Conservation (phyloP, 1,140 invertebrate species). For the Saccostrea cuccullata region DNA sequence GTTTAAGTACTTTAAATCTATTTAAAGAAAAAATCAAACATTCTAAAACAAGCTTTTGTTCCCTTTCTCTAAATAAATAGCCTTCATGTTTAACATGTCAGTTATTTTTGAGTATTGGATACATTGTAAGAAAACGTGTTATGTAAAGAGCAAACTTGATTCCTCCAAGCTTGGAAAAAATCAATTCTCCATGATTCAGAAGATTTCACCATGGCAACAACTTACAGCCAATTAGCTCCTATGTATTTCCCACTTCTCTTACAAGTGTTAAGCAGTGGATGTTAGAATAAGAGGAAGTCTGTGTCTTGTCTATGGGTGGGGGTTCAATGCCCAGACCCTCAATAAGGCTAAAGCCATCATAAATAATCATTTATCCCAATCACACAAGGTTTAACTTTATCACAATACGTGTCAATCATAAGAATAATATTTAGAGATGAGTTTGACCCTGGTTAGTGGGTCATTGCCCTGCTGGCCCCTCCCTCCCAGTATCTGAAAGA, state of each 20-base stretch:
- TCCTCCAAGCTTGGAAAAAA: not conserved
- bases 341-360: not conserved
- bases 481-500: not conserved
- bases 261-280: not conserved
- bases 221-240: not conserved
- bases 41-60: not conserved
- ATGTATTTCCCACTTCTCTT: not conserved
- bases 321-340: not conserved
- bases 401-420: not conserved
- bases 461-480: not conserved
- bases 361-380: not conserved
- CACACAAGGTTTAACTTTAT: not conserved
- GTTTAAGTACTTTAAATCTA: constrained; percentile 15
- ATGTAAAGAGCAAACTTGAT: not conserved
- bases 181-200: not conserved
- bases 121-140: too few species aligned
- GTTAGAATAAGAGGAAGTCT: not conserved
- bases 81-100: not conserved
- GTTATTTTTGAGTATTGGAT: not conserved
- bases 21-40: constrained; percentile 5
- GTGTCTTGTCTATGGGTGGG: not conserved
- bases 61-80: not conserved
- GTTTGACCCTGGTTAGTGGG: constrained; percentile 22
- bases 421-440: not conserved
- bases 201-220: not conserved